Evolutionary conservation across 2,888 invertebrate species (phyloP).

Genomic region (Alcis repandata): DNA sequence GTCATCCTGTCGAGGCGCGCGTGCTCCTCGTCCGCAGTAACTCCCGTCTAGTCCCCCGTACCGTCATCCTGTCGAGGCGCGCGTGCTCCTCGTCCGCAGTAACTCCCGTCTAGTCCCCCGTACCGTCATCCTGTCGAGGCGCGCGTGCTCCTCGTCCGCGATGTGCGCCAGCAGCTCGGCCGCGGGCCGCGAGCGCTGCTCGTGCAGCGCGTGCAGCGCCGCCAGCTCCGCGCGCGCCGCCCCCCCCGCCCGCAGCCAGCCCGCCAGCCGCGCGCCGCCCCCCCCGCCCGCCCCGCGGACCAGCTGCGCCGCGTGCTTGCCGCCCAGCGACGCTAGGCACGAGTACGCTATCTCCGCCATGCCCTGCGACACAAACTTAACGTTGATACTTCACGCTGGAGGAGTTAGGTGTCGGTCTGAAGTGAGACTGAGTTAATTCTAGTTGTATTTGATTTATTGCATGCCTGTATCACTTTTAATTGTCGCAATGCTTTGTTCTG

Average conservation of each 20-base stretch:
- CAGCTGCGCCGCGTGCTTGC: constrained; percentile 40
- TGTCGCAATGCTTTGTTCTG: too few relatives aligned
- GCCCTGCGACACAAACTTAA: constrained; percentile 61
- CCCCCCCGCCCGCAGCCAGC: constrained; percentile 52
- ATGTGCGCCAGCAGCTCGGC: constrained; percentile 8
- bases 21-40: too few relatives aligned
- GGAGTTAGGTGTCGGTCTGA: too few relatives aligned
- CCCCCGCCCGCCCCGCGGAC: constrained; percentile 34
- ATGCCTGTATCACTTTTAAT: too few relatives aligned
- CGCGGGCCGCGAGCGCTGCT: constrained; percentile 62
- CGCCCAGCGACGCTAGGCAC: constrained; percentile 50
- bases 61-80: constrained; percentile 3
- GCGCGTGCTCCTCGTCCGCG: not conserved
- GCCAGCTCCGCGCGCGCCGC: constrained; percentile 45
- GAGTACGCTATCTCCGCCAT: constrained; percentile 67
- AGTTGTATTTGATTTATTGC: too few relatives aligned
- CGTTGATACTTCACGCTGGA: too few relatives aligned
- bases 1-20: too few relatives aligned
- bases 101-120: too few relatives aligned
- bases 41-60: too few relatives aligned
- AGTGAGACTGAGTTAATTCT: too few relatives aligned
- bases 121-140: constrained; percentile 7
- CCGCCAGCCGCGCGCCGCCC: constrained; percentile 43
- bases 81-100: too few relatives aligned
- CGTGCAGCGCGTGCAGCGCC: constrained; percentile 16